Base-by-base conservation (phyloP, 2,113 vertebrate genomes). In the Clarias gariepinus region DNA sequence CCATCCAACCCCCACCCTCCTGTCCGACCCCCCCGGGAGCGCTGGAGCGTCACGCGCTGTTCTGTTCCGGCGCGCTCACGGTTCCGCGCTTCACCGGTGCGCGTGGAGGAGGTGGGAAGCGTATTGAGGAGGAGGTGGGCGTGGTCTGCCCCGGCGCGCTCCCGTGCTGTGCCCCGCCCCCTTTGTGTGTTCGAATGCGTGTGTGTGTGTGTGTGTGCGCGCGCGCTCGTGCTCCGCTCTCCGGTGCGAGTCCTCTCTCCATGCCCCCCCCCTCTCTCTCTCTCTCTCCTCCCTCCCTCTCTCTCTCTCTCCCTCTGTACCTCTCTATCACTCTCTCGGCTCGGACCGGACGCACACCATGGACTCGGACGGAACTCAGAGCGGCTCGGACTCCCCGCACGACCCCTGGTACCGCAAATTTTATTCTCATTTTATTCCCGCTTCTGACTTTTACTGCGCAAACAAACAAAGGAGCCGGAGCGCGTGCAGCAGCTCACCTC, bases 311-410 rank as follows among this genome's bases (percentile, higher is more conserved):
- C 86, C 83, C 89, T 84, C 86, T 66, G 53, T 88, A 88, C 83
- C 66, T 84, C 83, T 90, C 81, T 77, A 73, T 84, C 87, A 30
- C 86, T 87, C 88, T 86, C 85, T 64, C 81, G 4, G 66, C 86
- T 55, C 85, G 82, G 92, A 89, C 91, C 69, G 90, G 90, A 87
- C 79, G 61, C 91, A 90, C 86, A 92, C 95, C 94, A 98, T 98
- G 97, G 97, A 98, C 94, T 96, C 97, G 92, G 97, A 98, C 95
- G 96, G 96, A 94, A 96, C 96, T 96, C 97, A 97, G 96, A 96
- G 94, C 95, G 94, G 95, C 92, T 92, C 96, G 95, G 97, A 98
- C 95, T 98, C 97, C 90, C 97, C 97, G 82, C 97, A 98, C 95
- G 97, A 98, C 91, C 97, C 97, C 93, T 98, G 97, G 97, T 98